These are phyloP conservation scores for Endomychus coccineus DNA, from an alignment of 2,888 invertebrate species.

Conservation along the genomic window DNA sequence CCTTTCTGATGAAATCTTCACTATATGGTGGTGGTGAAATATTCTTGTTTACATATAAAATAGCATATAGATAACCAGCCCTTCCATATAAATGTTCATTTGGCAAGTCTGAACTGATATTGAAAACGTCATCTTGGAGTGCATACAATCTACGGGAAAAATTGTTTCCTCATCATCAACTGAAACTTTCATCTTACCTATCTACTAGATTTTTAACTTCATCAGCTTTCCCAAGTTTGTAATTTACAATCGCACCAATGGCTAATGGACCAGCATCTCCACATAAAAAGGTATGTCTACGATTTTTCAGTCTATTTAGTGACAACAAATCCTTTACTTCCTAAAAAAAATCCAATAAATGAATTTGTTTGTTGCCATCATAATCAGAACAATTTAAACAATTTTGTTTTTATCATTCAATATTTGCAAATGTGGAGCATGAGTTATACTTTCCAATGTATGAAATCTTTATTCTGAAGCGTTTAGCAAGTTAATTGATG, in stretches of 20 bases:
- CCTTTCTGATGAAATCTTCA: constrained; percentile 52
- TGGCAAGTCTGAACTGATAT: constrained; percentile 50
- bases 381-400: too few species aligned
- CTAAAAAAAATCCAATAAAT: constrained; percentile 37
- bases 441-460: too few species aligned
- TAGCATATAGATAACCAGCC: constrained; percentile 71
- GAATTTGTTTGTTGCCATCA: too few species aligned
- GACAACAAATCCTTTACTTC: constrained; percentile 44
- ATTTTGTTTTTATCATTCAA: too few species aligned
- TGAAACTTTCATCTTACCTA: constrained; percentile 49
- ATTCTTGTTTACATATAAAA: constrained; percentile 66
- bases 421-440: too few species aligned
- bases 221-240: constrained; percentile 49
- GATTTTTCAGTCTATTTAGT: constrained; percentile 42
- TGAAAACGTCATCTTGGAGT: constrained; percentile 46
- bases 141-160: too few species aligned
- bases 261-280: constrained; percentile 63
- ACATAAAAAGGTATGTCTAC: constrained; percentile 58
- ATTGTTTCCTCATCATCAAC: too few species aligned
- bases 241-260: constrained; percentile 52
- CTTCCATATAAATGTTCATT: constrained; percentile 84
- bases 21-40: constrained; percentile 55
- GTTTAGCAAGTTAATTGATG: too few species aligned
- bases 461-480: too few species aligned
- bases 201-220: constrained; percentile 47